Percentiles rank a stretch among this genome's conserved stretches.
Evolutionary conservation across 2,797 vertebrate species (phyloP).

Genomic region (Melopsittacus undulatus): DNA sequence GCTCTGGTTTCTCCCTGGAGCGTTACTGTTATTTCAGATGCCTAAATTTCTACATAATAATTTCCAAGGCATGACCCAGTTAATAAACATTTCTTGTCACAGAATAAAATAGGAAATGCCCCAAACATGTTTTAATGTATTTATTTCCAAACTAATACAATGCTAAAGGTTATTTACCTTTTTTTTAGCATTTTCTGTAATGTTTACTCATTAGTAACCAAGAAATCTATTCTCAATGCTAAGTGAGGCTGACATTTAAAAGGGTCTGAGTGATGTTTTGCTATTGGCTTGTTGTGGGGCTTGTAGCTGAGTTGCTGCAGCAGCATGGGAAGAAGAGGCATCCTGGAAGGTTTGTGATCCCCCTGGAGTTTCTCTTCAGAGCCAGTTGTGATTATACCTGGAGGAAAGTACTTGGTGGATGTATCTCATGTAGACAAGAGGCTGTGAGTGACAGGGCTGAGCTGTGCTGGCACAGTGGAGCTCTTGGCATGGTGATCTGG

Average conservation of each 20-base stretch:
- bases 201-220: not conserved
- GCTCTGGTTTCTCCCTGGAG: not conserved
- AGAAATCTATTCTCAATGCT: not conserved
- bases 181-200: not conserved
- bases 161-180: not conserved
- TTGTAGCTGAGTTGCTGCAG: not conserved
- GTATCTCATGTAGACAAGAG: not conserved
- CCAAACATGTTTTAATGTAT: not conserved
- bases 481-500: fast-evolving
- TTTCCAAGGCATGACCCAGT: not conserved
- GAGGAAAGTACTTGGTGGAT: not conserved
- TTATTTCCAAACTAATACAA: not conserved
- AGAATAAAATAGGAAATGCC: not conserved
- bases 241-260: not conserved
- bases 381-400: not conserved
- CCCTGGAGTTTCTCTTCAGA: not conserved
- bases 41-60: not conserved
- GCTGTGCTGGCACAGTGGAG: not conserved
- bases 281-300: not conserved
- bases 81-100: not conserved
- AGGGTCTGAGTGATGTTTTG: not conserved
- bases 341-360: not conserved
- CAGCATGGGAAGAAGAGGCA: not conserved
- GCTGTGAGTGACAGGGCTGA: not conserved
- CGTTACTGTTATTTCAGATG: not conserved